These are phyloP conservation scores for Noctua janthina DNA, from an alignment of 2,888 invertebrate species.

Conservation along the genomic window DNA sequence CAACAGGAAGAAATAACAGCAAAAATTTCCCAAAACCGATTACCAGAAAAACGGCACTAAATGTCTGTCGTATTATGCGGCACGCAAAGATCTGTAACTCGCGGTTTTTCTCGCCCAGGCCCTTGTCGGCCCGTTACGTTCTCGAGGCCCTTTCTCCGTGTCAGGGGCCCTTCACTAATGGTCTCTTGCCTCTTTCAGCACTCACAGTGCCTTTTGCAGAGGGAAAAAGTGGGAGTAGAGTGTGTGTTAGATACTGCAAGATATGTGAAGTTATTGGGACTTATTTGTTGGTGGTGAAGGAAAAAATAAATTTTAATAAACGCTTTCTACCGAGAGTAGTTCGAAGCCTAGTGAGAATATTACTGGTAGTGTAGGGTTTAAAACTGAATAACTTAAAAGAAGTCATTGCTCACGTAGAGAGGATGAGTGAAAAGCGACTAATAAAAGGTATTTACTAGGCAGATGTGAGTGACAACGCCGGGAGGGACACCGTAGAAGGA, in stretches of 20 bases:
- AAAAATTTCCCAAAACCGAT: constrained; percentile 49
- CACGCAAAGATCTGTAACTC: constrained; percentile 48
- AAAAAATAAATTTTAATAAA: background rate
- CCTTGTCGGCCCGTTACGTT: constrained; percentile 64
- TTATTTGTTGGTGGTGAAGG: background rate
- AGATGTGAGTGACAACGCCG: too few relatives aligned
- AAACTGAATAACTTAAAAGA: too few relatives aligned
- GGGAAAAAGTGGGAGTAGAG: constrained; percentile 31
- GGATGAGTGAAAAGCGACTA: too few relatives aligned
- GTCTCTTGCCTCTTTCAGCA: constrained; percentile 73
- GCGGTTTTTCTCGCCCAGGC: constrained; percentile 60
- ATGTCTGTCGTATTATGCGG: constrained; percentile 19
- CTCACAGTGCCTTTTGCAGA: constrained; percentile 73
- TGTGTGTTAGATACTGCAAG: constrained; percentile 45
- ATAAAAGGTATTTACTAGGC: too few relatives aligned
- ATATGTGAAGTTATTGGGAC: constrained; percentile 7
- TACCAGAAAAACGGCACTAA: constrained; percentile 59
- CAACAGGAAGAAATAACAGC: constrained; percentile 36
- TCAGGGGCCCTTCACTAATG: constrained; percentile 80
- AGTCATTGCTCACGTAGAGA: too few relatives aligned
- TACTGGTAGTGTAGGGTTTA: too few relatives aligned
- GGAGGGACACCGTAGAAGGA: too few relatives aligned
- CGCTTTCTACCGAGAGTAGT: too few relatives aligned
- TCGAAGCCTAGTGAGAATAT: too few relatives aligned
- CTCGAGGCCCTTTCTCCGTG: constrained; percentile 77